phyloP scores from a whole-genome alignment of 2,113 vertebrate genomes.

The Esox niger region DNA sequence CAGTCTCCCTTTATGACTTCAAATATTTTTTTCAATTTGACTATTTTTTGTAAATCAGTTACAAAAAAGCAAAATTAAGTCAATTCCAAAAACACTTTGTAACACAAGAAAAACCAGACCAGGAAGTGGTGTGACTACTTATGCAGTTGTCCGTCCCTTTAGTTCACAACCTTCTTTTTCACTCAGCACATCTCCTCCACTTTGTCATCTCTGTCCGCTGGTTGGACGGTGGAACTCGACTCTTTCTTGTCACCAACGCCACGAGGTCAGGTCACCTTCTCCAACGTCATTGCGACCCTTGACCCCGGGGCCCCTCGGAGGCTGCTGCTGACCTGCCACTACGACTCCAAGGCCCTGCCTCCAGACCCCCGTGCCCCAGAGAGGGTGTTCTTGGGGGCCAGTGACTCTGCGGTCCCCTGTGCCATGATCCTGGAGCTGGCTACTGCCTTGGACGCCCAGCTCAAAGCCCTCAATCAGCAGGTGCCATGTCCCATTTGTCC shows the following conservation, averaged over 20 bases:
- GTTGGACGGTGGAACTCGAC: slow-evolving; percentile 82
- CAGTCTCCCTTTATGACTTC: no score
- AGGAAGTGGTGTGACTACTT: no score
- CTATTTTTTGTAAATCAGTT: no score
- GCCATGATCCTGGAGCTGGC: slow-evolving; percentile 82
- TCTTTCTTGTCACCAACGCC: slow-evolving; percentile 79
- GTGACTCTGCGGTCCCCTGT: slow-evolving; percentile 86
- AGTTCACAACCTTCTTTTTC: not conserved
- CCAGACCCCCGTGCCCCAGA: slow-evolving; percentile 46
- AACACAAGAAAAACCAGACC: no score
- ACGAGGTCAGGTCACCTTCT: slow-evolving; percentile 75
- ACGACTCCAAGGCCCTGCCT: slow-evolving; percentile 83
- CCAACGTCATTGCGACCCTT: slow-evolving; percentile 81
- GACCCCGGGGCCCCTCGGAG: slow-evolving; percentile 73
- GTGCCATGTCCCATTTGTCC: slow-evolving; percentile 55
- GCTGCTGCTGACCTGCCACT: slow-evolving; percentile 84
- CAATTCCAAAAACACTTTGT: no score
- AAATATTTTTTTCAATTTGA: no score
- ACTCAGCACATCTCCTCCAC: slow-evolving; percentile 78
- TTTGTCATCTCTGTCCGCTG: slow-evolving; percentile 70
- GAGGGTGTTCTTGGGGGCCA: slow-evolving; percentile 80
- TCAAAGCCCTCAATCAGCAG: slow-evolving; percentile 73
- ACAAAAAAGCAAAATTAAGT: no score
- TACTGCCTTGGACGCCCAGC: slow-evolving; percentile 72
- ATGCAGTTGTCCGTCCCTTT: no score